Conservation (phyloP, 2,113 vertebrate genomes). For the Sylvietta virens region DNA sequence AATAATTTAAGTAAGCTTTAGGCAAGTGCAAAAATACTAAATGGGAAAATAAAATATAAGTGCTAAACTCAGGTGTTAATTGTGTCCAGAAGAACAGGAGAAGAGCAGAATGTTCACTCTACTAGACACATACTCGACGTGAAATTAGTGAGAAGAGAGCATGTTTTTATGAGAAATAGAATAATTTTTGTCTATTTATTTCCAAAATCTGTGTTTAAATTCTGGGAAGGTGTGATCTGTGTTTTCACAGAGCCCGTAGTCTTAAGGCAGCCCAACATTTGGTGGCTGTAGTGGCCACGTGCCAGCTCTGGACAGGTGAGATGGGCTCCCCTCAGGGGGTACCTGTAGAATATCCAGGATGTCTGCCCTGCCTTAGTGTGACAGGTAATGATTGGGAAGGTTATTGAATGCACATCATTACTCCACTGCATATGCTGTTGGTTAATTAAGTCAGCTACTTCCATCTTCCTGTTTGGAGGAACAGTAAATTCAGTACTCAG, state of each 20-base stretch:
- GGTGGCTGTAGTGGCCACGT: background rate
- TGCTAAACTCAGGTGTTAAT: slow-evolving; percentile 25
- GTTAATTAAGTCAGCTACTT: background rate
- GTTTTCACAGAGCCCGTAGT: background rate
- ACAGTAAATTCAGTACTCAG: background rate
- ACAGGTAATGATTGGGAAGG: background rate
- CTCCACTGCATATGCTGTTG: background rate
- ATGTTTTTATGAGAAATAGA: background rate
- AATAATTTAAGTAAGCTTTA: slow-evolving; percentile 27
- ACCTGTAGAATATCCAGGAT: background rate
- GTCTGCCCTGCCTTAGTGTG: background rate
- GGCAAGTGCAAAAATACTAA: slow-evolving; percentile 15
- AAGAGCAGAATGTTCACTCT: background rate
- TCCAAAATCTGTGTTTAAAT: background rate
- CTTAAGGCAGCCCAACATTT: background rate
- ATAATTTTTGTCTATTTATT: background rate
- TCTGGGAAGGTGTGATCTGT: background rate
- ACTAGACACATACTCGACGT: background rate
- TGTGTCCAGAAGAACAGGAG: background rate
- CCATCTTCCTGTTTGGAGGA: background rate
- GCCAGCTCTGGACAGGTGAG: background rate
- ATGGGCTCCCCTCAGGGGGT: background rate
- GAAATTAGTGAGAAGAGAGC: background rate
- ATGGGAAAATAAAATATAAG: background rate
- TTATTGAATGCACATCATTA: background rate